A percentile compares a stretch with the other conserved stretches of the same genome.
Evolutionary conservation across 2,113 vertebrate species (phyloP).

Genomic region (Trogon melanurus): DNA sequence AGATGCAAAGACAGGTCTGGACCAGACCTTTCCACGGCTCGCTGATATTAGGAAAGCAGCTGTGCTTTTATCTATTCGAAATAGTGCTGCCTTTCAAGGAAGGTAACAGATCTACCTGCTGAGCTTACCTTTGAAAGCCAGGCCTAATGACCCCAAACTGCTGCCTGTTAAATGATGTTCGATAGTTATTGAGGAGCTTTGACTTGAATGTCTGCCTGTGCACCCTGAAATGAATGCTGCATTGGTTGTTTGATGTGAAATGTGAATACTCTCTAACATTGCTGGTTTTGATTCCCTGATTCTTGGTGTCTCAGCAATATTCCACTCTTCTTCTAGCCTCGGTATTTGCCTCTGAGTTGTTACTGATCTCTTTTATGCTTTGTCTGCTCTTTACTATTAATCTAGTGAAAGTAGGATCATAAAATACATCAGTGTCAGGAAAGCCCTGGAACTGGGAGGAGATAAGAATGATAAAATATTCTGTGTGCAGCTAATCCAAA

Average conservation of each 20-base stretch:
- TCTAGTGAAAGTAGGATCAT: neutral
- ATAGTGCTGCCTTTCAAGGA: neutral
- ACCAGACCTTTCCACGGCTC: neutral
- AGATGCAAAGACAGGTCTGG: neutral
- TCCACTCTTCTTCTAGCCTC: neutral
- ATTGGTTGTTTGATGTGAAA: neutral
- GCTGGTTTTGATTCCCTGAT: neutral
- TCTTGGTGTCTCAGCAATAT: neutral
- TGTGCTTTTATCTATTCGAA: neutral
- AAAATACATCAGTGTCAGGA: neutral
- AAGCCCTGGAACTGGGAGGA: neutral
- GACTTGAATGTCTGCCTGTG: neutral
- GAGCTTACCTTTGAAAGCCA: neutral
- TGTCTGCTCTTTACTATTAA: neutral
- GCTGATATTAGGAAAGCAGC: neutral
- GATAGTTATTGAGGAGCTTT: neutral
- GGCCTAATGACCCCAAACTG: neutral
- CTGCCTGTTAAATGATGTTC: neutral
- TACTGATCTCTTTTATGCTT: neutral
- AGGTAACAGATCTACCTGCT: neutral
- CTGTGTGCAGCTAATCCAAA: neutral
- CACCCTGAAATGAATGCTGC: neutral
- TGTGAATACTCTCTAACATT: neutral
- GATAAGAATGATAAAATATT: neutral
- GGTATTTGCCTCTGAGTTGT: neutral